phyloP scores from a whole-genome alignment of 2,888 invertebrate species.

The Trissolcus japonicus region DNA sequence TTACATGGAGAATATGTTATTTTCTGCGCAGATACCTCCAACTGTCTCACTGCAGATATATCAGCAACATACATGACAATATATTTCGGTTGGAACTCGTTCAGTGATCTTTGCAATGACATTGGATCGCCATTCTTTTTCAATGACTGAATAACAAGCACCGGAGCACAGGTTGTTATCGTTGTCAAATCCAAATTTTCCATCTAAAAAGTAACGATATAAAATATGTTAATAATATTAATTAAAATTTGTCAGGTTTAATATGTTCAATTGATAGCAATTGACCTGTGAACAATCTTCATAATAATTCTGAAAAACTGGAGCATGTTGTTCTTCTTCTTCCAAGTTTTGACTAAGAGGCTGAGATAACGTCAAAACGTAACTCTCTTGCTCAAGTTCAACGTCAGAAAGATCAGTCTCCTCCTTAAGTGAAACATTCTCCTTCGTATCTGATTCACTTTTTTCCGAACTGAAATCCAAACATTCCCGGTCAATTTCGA shows the following conservation, averaged over 20 bases:
- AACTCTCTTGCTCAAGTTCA: conserved; percentile 81
- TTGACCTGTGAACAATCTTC: conserved; percentile 71
- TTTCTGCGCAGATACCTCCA: conserved; percentile 81
- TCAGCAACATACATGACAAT: conserved; percentile 94
- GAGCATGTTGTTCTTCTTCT: conserved; percentile 47
- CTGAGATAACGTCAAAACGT: conserved; percentile 84
- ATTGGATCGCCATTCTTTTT: conserved; percentile 85
- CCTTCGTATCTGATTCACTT: conserved; percentile 9
- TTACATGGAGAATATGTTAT: neutral
- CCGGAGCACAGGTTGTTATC: conserved; percentile 80
- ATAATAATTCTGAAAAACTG: conserved; percentile 61
- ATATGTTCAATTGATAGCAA: conserved; percentile 3
- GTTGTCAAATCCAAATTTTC: conserved; percentile 83
- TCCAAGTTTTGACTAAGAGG: conserved; percentile 56
- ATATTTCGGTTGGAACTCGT: conserved; percentile 85
- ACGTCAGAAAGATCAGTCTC: conserved; percentile 65
- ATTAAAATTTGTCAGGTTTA: neutral
- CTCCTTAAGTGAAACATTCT: conserved; percentile 51
- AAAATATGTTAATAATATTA: neutral
- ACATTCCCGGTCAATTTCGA: too few species aligned
- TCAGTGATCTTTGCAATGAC: conserved; percentile 83
- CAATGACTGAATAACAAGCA: conserved; percentile 87
- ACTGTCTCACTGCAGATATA: conserved; percentile 90
- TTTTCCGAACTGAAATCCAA: conserved; percentile 57
- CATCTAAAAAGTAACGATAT: conserved; percentile 72